These are phyloP conservation scores for mouse (Mus musculus) DNA, from an alignment of 2,113 vertebrate genomes.

Conservation along the genomic window GRCm39 chr12:24934001-24934500, in stretches of 20 bases:
- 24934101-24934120: neutral
- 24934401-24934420: neutral
- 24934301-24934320: neutral
- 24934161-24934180: no score
- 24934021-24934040: neutral
- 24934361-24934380: neutral
- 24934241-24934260: no score
- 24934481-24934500: neutral
- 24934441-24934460: neutral
- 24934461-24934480: neutral
- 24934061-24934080: neutral
- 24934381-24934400: neutral
- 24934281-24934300: neutral
- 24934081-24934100: neutral
- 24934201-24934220: neutral
- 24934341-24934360: neutral
- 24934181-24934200: neutral
- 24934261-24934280: neutral
- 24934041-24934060: neutral
- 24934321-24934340: neutral
- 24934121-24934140: neutral
- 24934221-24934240: neutral
- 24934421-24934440: neutral
- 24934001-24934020: no score
- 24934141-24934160: neutral